Conservation (phyloP, 2,888 invertebrate genomes). For the Metacarcinus magister region DNA sequence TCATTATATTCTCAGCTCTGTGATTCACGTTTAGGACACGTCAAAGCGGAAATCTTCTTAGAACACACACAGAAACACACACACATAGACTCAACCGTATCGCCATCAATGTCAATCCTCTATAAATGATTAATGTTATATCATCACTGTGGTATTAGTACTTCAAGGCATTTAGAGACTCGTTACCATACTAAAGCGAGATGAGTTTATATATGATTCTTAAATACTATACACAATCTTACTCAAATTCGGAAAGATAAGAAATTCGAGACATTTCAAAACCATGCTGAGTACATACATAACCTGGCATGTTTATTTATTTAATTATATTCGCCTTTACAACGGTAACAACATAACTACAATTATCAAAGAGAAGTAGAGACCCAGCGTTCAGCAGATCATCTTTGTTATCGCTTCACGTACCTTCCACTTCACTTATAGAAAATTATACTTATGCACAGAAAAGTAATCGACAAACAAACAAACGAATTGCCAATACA, state of each 20-base stretch:
- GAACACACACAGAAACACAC: conserved; percentile 32
- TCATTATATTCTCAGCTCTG: not conserved
- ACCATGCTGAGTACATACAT: not conserved
- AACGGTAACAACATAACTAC: not conserved
- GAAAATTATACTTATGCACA: not conserved
- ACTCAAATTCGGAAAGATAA: no score
- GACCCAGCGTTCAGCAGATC: not conserved
- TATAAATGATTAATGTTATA: not conserved
- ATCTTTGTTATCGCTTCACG: not conserved
- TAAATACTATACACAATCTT: no score
- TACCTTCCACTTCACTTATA: not conserved
- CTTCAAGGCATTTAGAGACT: not conserved
- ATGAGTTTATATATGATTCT: not conserved
- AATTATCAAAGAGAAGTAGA: not conserved
- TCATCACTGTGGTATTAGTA: not conserved
- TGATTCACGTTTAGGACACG: not conserved
- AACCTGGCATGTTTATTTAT: not conserved
- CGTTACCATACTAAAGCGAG: not conserved
- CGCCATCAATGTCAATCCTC: not conserved
- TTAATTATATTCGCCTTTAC: no score
- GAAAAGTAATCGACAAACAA: not conserved
- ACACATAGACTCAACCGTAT: not conserved
- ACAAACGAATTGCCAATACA: not conserved
- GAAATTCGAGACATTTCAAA: not conserved
- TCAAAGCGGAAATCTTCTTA: no score